Base-by-base conservation (phyloP, 2,888 invertebrate genomes). In the Synergus umbraculus region DNA sequence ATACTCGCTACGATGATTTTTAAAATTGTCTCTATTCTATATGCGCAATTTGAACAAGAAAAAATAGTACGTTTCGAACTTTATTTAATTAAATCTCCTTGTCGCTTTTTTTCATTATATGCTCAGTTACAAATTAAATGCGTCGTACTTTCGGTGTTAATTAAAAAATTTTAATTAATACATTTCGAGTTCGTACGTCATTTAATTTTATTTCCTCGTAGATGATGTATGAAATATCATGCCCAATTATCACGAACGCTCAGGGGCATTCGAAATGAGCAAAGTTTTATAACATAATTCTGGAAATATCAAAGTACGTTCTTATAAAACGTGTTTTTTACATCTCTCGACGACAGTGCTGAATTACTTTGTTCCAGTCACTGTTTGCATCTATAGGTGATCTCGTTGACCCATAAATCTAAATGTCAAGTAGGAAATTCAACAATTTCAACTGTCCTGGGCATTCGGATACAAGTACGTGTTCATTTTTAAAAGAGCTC, bases 361-460 rank as follows among this genome's bases (percentile, higher is more conserved):
- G 49, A 69, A 49, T 69, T 54, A 73, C 37, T 58, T 73, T 41
- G n/a, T 73, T 37, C 10, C 37, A 54, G 12, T 73, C 29, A 49
- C 29, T 49, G 22, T 46, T n/a, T 58, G 18, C 9, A 29, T 5
- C 18, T 67, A 67, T 46, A 44, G 44, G 3, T n/a, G 9, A 37
- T 29, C 49, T 49, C n/a, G 73, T 73, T 73, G 54, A 73, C 37
- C 37, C 54, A 49, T 73, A 37, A 69, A 49, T 69, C 22, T 69
- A 46, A 49, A 46, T 69, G 12, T 49, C 41, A 37, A n/a, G 41
- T 73, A 12, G n/a, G 10, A 73, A 73, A 73, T 73, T 29, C 12
- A 37, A 73, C 54, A 73, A 73, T 37, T 49, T 73, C 37, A 8
- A 8, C 54, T 58, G 18, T 73, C 41, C n/a, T 10, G 37, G 37